phyloP scores from a whole-genome alignment of 53 echinoderm and acorn worm species.

The Arbacia lixula region DNA sequence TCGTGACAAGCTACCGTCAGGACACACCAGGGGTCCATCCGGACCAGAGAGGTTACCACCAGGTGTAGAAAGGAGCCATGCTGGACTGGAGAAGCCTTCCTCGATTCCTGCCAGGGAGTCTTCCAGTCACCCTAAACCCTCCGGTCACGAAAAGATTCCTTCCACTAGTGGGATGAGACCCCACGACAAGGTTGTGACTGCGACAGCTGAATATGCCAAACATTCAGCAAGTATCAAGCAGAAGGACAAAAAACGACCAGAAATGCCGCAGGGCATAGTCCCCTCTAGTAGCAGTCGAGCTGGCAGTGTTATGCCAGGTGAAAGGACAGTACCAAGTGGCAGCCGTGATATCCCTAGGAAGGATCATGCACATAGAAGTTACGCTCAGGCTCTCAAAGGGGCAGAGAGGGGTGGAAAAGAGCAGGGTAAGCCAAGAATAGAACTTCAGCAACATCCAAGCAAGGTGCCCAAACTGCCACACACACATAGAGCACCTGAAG shows the following conservation, averaged over 20 bases:
- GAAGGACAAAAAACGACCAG: constrained; percentile 29
- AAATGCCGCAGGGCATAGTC: neutral
- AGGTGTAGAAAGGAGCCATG: neutral
- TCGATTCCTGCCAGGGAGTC: constrained; percentile 16
- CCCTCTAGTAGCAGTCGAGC: constrained; percentile 21
- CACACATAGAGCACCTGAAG: constrained; percentile 32
- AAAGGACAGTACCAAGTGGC: neutral
- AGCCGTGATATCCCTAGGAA: constrained; percentile 1
- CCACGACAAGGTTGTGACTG: constrained; percentile 20
- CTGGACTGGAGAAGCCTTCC: constrained; percentile 4
- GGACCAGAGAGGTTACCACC: constrained; percentile 41
- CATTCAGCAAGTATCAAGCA: constrained; percentile 5
- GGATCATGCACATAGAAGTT: constrained; percentile 6
- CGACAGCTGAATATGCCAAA: neutral
- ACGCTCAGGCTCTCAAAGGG: constrained; percentile 24
- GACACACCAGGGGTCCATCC: constrained; percentile 36
- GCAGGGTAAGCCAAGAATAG: constrained; percentile 15
- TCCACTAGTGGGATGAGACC: constrained; percentile 26
- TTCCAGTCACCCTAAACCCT: neutral
- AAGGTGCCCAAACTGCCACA: constrained; percentile 7
- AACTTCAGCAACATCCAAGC: neutral
- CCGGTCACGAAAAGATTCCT: constrained; percentile 16
- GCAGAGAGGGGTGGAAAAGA: constrained; percentile 15
- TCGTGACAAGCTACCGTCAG: constrained; percentile 23
- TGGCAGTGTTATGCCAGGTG: neutral